Base-by-base conservation (phyloP, 2,113 vertebrate species). In the Kobus ellipsiprymnus region DNA sequence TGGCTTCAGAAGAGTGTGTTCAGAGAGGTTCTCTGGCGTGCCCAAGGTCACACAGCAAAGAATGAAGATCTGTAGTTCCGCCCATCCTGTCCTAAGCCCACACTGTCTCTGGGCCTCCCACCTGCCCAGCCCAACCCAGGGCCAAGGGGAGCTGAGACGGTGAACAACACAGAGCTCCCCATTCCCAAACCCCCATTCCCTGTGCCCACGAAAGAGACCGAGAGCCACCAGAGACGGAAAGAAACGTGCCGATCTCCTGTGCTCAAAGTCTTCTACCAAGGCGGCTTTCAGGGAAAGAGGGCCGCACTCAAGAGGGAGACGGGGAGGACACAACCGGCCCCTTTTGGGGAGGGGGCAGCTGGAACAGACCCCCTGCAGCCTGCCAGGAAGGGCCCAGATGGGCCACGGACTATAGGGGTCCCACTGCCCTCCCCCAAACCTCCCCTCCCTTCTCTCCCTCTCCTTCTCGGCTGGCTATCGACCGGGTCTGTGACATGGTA, bases 401-500 rank as follows among this genome's bases (percentile, higher is more conserved):
- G 91, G 82, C 94, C 67, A 2, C 97, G 93, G 91, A 93, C 96
- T 97, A 97, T 48, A 98, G 97, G 98, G 98, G 98, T 98, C 97
- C 98, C 7, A 81, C 86, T 93, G 94, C 97, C 97, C 98, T 98
- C 98, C 98, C 96, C 97, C 95, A 98, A 98, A 98, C 94, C 97
- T 97, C 97, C 97, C 98, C 98, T 96, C 96, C 98, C 96, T 96
- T 96, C 90, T 95, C 97, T 94, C 97, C 84, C 94, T 95, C 97
- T 98, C 85, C 96, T 98, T 97, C 98, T 98, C 82, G 54, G 97
- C 95, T 98, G 96, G 97, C 98, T 98, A 98, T 98, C 98, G 98
- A 98, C 98, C 98, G 97, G 94, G 97, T 96, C 98, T 98, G 98
- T 98, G 98, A 98, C 98, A 98, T 98, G 98, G 98, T 98, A 91